Percentiles rank a stretch among this genome's conserved stretches.
Evolutionary conservation across 1,140 invertebrate genomes (phyloP).

Genomic region (Drosophila neocordata): DNA sequence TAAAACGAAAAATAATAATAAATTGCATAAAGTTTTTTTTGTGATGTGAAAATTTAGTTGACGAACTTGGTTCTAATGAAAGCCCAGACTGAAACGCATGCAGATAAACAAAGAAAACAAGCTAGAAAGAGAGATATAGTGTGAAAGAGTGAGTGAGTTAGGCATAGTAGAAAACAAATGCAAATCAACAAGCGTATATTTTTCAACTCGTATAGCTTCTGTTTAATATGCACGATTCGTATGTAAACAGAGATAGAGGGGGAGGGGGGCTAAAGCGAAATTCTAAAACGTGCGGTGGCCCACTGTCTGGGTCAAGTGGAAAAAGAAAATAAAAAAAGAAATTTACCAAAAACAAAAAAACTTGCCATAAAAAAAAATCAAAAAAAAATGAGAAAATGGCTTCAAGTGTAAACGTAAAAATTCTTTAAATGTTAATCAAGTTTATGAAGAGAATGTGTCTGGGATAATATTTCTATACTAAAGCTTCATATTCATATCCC

Average conservation of each 20-base stretch:
- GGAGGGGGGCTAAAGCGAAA: not conserved
- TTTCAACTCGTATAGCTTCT: conserved; percentile 39
- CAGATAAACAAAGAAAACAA: conserved; percentile 1
- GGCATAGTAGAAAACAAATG: not conserved
- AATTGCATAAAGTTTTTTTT: not conserved
- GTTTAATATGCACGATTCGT: conserved; percentile 50
- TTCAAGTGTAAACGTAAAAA: too few relatives aligned
- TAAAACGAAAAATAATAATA: too few relatives aligned
- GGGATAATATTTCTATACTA: not conserved
- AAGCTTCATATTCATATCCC: conserved; percentile 4
- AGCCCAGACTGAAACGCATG: not conserved
- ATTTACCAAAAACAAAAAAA: not conserved
- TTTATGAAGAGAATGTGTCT: too few relatives aligned
- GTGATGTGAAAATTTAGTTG: not conserved
- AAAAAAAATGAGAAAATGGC: too few relatives aligned
- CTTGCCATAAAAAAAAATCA: too few relatives aligned
- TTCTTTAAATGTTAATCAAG: too few relatives aligned
- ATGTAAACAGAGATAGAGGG: conserved; percentile 6
- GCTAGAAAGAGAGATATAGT: too few relatives aligned
- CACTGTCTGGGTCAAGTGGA: not conserved
- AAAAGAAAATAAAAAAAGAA: not conserved
- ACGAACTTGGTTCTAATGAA: not conserved
- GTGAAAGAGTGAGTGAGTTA: not conserved
- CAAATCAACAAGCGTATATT: conserved; percentile 21
- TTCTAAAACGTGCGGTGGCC: not conserved